Conservation (phyloP, 2,888 invertebrate species). For the Eupithecia subfuscata region DNA sequence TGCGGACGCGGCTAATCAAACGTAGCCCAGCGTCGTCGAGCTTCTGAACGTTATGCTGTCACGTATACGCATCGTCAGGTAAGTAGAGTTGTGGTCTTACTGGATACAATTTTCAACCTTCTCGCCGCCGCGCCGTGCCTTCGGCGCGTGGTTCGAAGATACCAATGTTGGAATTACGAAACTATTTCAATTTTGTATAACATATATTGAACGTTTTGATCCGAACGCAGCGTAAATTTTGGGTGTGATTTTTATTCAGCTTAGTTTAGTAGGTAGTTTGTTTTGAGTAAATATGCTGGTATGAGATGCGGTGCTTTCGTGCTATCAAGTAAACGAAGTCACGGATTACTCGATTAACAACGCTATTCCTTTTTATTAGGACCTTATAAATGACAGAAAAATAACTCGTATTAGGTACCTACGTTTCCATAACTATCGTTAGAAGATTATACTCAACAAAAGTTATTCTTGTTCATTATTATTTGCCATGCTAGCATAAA, state of each 20-base stretch:
- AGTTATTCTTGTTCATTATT: not conserved
- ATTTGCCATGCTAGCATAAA: not conserved
- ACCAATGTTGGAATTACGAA: conserved; percentile 31
- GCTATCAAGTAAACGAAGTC: not conserved
- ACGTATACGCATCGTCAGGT: not conserved
- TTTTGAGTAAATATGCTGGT: not conserved
- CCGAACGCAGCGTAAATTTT: not conserved
- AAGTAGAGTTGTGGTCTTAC: not conserved
- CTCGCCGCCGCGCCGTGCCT: conserved; percentile 10
- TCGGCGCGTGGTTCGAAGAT: conserved; percentile 43
- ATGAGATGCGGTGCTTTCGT: not conserved
- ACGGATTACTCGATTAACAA: not conserved
- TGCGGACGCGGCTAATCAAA: too few species aligned
- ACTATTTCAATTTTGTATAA: conserved; percentile 24
- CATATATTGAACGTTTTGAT: not conserved
- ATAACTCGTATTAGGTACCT: too few species aligned
- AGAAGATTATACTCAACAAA: not conserved
- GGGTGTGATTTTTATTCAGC: not conserved
- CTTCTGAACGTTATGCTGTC: not conserved
- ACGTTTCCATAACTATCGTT: not conserved
- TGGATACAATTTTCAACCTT: not conserved
- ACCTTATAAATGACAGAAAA: too few species aligned
- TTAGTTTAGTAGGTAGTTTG: not conserved
- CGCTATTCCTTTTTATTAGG: too few species aligned
- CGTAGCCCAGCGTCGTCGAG: not conserved